These are phyloP conservation scores for Drosophila borealis DNA, from an alignment of 2,888 invertebrate genomes.

Conservation along the genomic window DNA sequence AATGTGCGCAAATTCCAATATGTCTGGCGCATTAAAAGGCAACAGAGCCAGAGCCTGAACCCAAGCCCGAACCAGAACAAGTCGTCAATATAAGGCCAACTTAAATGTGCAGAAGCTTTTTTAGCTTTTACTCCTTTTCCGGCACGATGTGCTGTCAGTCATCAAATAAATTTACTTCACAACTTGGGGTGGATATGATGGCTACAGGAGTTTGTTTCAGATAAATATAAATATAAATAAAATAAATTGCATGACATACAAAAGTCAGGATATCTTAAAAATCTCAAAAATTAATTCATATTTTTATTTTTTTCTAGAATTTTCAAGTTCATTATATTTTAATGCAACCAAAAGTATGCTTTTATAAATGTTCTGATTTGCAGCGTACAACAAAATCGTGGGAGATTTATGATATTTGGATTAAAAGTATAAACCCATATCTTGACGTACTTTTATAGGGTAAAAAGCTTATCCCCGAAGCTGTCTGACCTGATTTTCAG, in stretches of 20 bases:
- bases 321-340: background rate
- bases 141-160: conserved; percentile 27
- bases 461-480: no score
- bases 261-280: no score
- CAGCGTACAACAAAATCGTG: no score
- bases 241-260: no score
- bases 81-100: conserved; percentile 56
- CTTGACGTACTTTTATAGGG: no score
- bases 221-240: background rate
- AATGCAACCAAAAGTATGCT: background rate
- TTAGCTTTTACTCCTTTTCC: conserved; percentile 59
- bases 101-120: conserved; percentile 48
- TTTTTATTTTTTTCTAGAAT: background rate
- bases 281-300: no score
- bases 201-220: background rate
- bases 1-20: conserved; percentile 68
- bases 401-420: no score
- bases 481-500: background rate
- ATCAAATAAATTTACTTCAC: conserved; percentile 28
- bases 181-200: background rate
- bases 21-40: conserved; percentile 59
- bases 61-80: conserved; percentile 1
- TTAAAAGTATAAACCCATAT: no score
- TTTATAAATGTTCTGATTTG: background rate
- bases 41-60: conserved; percentile 8